phyloP scores from a whole-genome alignment of 92 coral and sea anemone genomes.

The Porites evermanni region DNA sequence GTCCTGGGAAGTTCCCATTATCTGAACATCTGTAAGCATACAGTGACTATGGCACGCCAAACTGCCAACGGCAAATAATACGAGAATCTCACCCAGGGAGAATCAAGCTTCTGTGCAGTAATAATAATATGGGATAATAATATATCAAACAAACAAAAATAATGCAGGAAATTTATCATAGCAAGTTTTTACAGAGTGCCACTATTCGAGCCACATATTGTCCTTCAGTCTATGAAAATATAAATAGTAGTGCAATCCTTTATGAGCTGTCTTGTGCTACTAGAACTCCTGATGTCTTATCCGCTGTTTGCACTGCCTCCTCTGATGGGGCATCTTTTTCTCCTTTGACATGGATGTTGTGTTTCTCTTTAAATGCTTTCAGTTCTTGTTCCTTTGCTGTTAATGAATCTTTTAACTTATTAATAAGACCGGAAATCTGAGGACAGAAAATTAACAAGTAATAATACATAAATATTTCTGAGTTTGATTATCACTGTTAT shows the following conservation, averaged over 20 bases:
- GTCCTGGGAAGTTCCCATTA: too few species aligned
- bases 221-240: not conserved
- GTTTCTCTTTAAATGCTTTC: conserved; percentile 73
- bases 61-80: too few species aligned
- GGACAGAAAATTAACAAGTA: not conserved
- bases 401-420: conserved; percentile 65
- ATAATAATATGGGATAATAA: too few species aligned
- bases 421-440: conserved; percentile 68
- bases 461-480: too few species aligned
- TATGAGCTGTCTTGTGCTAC: conserved; percentile 66
- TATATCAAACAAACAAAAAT: too few species aligned
- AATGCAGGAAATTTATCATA: too few species aligned
- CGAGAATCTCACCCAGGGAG: too few species aligned
- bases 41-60: too few species aligned
- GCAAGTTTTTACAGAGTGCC: not conserved
- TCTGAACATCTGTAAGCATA: too few species aligned
- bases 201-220: not conserved
- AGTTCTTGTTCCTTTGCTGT: conserved; percentile 75
- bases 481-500: not conserved
- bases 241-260: not conserved
- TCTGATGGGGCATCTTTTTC: conserved; percentile 65
- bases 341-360: conserved; percentile 80
- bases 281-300: conserved; percentile 79
- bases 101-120: too few species aligned
- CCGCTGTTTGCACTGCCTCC: conserved; percentile 57